Evolutionary conservation across 2,797 vertebrate species (phyloP).

Genomic region (Clarias laeviceps): DNA sequence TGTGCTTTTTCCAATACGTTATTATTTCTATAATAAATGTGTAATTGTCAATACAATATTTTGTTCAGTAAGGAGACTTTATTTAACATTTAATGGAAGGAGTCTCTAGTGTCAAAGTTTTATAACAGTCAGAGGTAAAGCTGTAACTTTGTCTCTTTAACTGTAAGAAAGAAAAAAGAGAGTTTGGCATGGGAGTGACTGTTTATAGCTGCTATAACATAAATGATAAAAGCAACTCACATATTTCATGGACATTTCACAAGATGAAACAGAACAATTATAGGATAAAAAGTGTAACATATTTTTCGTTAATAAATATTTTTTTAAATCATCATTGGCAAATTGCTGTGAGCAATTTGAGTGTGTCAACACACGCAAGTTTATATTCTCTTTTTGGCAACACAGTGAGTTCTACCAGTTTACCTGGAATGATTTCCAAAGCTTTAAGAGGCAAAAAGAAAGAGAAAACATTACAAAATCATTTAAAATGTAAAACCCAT

Average conservation of each 20-base stretch:
- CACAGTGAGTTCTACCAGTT: background rate
- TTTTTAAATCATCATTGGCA: background rate
- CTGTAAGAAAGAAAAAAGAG: too few relatives aligned
- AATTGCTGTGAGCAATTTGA: background rate
- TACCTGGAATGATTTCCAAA: background rate
- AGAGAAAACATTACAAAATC: background rate
- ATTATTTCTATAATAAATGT: background rate
- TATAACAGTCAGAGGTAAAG: background rate
- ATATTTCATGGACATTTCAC: background rate
- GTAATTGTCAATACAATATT: background rate
- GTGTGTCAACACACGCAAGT: background rate
- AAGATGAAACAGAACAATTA: background rate
- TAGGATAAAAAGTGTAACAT: background rate
- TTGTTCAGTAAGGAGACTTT: background rate
- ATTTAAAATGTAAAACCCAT: background rate
- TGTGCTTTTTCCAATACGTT: background rate
- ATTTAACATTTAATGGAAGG: background rate
- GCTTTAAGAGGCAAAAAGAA: background rate
- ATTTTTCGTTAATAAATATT: background rate
- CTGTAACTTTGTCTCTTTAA: background rate
- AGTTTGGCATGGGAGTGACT: background rate
- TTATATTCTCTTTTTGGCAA: background rate
- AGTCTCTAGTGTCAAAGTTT: background rate
- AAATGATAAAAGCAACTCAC: background rate
- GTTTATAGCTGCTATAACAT: slow-evolving; percentile 1